Evolutionary conservation across 2,797 vertebrate genomes (phyloP).

Genomic region (Enteromius thamalakanensis): DNA sequence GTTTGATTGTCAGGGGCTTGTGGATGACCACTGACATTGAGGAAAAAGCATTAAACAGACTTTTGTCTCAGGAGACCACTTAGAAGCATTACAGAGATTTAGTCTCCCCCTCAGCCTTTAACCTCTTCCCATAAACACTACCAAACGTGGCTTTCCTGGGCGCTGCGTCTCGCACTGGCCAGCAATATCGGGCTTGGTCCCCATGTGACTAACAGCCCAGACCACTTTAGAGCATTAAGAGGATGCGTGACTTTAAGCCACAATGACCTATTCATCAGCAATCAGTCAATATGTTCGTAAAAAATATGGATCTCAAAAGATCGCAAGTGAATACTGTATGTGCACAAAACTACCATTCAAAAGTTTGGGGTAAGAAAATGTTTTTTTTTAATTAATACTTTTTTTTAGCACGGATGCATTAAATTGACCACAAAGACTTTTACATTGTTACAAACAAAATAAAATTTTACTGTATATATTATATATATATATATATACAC

Average conservation of each 20-base stretch:
- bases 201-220: constrained; percentile 41
- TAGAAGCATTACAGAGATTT: constrained; percentile 44
- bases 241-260: constrained; percentile 33
- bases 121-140: constrained; percentile 46
- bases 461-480: background rate
- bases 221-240: constrained; percentile 53
- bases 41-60: constrained; percentile 20
- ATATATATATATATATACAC: too few relatives aligned
- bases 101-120: constrained; percentile 22
- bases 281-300: constrained; percentile 18
- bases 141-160: constrained; percentile 30
- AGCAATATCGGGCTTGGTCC: constrained; percentile 31
- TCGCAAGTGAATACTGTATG: background rate
- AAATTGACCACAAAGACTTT: background rate
- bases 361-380: background rate
- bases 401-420: background rate
- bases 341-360: background rate
- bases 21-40: constrained; percentile 26
- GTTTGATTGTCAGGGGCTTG: constrained; percentile 30
- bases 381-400: background rate
- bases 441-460: background rate
- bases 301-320: constrained; percentile 20
- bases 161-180: constrained; percentile 18
- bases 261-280: constrained; percentile 59
- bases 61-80: constrained; percentile 36